Conservation (phyloP, 2,888 invertebrate species). For the Camponotus fellah region DNA sequence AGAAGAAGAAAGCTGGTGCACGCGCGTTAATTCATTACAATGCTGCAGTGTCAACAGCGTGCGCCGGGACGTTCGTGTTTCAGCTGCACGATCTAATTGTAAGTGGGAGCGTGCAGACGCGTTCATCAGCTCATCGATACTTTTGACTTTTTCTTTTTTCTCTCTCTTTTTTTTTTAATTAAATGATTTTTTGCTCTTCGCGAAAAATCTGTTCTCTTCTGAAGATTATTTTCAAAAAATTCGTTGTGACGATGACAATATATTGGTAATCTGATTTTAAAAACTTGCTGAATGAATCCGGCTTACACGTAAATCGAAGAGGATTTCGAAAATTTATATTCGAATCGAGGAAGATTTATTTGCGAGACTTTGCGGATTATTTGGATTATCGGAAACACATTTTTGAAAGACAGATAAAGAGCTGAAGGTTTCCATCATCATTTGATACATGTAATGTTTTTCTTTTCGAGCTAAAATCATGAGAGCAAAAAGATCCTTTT, state of each 20-base stretch:
- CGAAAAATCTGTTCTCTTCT: not conserved
- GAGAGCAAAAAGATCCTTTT: not conserved
- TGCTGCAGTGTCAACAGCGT: conserved; percentile 42
- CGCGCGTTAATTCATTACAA: conserved; percentile 42
- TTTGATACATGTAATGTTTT: not conserved
- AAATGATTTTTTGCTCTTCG: not conserved
- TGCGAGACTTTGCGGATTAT: not conserved
- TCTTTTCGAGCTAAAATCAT: not conserved
- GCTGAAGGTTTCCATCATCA: not conserved
- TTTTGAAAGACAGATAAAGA: not conserved
- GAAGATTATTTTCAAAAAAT: not conserved
- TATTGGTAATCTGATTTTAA: not conserved
- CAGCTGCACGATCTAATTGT: not conserved
- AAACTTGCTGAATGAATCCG: not conserved
- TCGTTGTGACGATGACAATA: not conserved
- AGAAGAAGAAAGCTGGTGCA: conserved; percentile 15
- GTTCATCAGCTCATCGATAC: not conserved
- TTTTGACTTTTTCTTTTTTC: not conserved
- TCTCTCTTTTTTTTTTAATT: not conserved
- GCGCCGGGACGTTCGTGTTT: conserved; percentile 11
- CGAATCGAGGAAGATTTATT: not conserved
- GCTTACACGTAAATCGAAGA: not conserved
- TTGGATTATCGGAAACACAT: not conserved
- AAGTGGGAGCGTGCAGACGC: conserved; percentile 26
- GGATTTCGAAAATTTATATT: conserved; percentile 9